A percentile compares a stretch with the other conserved stretches of the same genome.
These are phyloP conservation scores for Leptinotarsa juncta DNA, from an alignment of 2,888 invertebrate genomes.

Conservation along the genomic window DNA sequence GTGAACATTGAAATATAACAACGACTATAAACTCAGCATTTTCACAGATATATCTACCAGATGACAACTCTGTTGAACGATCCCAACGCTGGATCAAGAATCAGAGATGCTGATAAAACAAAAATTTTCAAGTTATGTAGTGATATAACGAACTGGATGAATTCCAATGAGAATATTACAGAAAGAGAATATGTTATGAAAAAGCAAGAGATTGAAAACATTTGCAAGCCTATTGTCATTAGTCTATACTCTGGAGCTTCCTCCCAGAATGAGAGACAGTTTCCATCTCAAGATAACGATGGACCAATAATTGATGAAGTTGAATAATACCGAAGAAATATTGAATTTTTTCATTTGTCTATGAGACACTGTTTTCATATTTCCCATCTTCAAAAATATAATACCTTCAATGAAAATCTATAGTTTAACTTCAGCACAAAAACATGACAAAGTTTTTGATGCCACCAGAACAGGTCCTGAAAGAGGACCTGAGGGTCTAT, in stretches of 20 bases:
- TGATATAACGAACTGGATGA: conserved; percentile 76
- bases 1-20: too few relatives aligned
- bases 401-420: too few relatives aligned
- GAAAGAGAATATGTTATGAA: conserved; percentile 73
- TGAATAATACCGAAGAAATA: conserved; percentile 46
- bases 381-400: not conserved
- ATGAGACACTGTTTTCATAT: not conserved
- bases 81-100: conserved; percentile 66
- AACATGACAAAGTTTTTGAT: too few relatives aligned
- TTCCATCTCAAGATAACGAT: conserved; percentile 46
- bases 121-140: conserved; percentile 67
- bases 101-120: conserved; percentile 68
- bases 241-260: conserved; percentile 51
- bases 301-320: conserved; percentile 59
- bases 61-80: conserved; percentile 52
- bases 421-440: too few relatives aligned
- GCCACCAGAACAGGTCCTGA: too few relatives aligned
- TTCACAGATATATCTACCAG: conserved; percentile 44
- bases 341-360: not conserved
- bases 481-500: too few relatives aligned
- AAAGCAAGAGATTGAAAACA: conserved; percentile 71
- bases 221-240: conserved; percentile 71
- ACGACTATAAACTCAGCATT: conserved; percentile 56
- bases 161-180: conserved; percentile 69
- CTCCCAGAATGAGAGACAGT: conserved; percentile 45